phyloP scores from a whole-genome alignment of 2,113 vertebrate genomes.

The Asarcornis scutulata region DNA sequence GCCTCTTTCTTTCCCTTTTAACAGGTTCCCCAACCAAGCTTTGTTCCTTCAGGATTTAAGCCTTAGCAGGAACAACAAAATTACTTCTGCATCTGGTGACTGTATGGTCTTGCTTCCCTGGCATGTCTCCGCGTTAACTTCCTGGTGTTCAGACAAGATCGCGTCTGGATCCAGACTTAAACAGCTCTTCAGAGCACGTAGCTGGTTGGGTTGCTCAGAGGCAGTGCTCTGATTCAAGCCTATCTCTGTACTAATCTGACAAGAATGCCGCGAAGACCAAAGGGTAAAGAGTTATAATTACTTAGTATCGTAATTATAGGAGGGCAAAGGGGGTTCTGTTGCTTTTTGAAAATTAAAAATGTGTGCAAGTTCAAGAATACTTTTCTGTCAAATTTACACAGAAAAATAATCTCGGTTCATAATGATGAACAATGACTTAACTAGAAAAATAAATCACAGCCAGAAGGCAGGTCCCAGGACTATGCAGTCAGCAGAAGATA shows the following conservation, averaged over 20 bases:
- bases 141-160: background rate
- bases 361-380: slow-evolving; percentile 56
- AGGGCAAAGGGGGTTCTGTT: slow-evolving; percentile 29
- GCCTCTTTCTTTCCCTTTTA: background rate
- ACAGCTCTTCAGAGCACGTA: background rate
- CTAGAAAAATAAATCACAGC: slow-evolving; percentile 56
- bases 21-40: background rate
- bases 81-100: background rate
- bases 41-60: background rate
- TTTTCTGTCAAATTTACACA: slow-evolving; percentile 47
- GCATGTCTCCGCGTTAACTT: accelerated
- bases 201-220: background rate
- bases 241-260: slow-evolving; percentile 39
- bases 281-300: slow-evolving; percentile 51
- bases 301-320: slow-evolving; percentile 16
- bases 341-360: slow-evolving; percentile 62
- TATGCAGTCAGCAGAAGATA: slow-evolving; percentile 29
- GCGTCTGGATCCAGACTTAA: background rate
- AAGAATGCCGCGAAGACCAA: slow-evolving; percentile 48
- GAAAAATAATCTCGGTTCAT: slow-evolving; percentile 53
- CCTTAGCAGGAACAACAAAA: background rate
- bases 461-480: slow-evolving; percentile 43
- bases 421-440: slow-evolving; percentile 66
- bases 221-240: slow-evolving; percentile 21
- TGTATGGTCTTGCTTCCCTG: background rate